These are phyloP conservation scores for Danio tinwini DNA, from an alignment of 2,797 vertebrate genomes.

Conservation along the genomic window DNA sequence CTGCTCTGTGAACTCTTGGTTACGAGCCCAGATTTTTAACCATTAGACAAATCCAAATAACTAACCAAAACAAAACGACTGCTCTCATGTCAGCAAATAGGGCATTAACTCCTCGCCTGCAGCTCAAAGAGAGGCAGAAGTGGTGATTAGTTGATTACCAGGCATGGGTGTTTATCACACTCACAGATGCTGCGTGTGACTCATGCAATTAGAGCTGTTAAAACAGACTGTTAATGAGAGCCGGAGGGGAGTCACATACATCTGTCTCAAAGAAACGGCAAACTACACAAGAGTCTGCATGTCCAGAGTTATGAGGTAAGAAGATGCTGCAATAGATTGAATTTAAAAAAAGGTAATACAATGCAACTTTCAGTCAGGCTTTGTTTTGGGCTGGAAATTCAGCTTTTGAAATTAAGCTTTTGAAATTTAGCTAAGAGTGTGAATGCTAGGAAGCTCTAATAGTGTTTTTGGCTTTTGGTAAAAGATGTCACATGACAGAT, in stretches of 20 bases:
- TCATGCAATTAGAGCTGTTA: constrained; percentile 36
- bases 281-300: not conserved
- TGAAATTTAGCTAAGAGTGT: no score
- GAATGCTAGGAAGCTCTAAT: no score
- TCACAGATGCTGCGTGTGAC: constrained; percentile 17
- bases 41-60: not conserved
- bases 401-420: no score
- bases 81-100: not conserved
- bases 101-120: constrained; percentile 1
- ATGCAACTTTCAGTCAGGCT: no score
- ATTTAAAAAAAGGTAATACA: no score
- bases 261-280: not conserved
- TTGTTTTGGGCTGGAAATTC: no score
- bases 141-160: constrained; percentile 26
- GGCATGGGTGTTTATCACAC: constrained; percentile 20
- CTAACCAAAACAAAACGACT: not conserved
- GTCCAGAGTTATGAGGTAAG: not conserved
- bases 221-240: constrained; percentile 34
- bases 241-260: not conserved
- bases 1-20: not conserved
- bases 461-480: no score
- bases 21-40: not conserved
- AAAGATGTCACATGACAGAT: no score
- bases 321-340: not conserved
- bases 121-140: constrained; percentile 7